Evolutionary conservation across 2,888 invertebrate species (phyloP).

Genomic region (Eupithecia subfuscata): DNA sequence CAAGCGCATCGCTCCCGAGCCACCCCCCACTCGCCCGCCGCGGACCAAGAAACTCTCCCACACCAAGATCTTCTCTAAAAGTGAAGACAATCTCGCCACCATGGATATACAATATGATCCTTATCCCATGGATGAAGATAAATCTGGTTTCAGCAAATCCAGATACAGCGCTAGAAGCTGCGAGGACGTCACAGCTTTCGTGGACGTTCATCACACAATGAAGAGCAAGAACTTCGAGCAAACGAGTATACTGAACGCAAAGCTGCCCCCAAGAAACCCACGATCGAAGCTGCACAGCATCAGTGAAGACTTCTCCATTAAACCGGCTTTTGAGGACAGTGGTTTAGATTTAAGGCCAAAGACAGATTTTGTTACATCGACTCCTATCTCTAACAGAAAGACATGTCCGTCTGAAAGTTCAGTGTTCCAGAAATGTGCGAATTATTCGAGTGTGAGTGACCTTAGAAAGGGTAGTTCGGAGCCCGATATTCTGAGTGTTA

Average conservation of each 20-base stretch:
- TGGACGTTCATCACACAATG: conserved; percentile 66
- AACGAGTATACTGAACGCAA: conserved; percentile 74
- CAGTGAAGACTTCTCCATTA: conserved; percentile 61
- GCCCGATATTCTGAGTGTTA: conserved; percentile 69
- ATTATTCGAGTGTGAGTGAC: conserved; percentile 63
- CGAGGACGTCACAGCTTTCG: conserved; percentile 74
- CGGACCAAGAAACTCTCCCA: conserved; percentile 61
- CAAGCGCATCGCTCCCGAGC: conserved; percentile 54
- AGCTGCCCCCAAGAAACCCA: conserved; percentile 51
- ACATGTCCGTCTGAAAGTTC: conserved; percentile 67
- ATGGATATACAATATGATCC: conserved; percentile 67
- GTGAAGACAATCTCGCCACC: conserved; percentile 74
- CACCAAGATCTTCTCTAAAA: conserved; percentile 67
- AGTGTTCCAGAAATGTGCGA: conserved; percentile 71
- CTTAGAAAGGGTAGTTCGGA: conserved; percentile 73
- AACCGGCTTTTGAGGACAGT: conserved; percentile 64
- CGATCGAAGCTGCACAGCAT: conserved; percentile 68
- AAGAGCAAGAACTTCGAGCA: conserved; percentile 74
- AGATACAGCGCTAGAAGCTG: conserved; percentile 76
- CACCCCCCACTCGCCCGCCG: conserved; percentile 68
- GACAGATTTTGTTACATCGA: conserved; percentile 69
- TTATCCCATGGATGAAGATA: conserved; percentile 57
- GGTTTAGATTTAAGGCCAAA: conserved; percentile 63
- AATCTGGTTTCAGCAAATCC: conserved; percentile 58
- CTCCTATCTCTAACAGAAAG: conserved; percentile 71